Conservation (phyloP, 1,140 invertebrate genomes). For the Tenebrio molitor region DNA sequence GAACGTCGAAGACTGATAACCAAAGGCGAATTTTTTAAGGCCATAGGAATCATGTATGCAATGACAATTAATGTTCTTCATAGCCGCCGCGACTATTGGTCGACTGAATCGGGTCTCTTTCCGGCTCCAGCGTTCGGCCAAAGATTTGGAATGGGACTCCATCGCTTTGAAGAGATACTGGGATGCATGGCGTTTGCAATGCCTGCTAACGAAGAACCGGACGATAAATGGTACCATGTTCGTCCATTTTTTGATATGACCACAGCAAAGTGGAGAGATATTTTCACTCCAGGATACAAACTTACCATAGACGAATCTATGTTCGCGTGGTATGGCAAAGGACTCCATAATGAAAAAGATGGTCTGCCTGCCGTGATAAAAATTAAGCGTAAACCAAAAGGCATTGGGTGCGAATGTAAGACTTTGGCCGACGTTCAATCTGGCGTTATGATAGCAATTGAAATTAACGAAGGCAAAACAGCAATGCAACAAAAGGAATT, state of each 20-base stretch:
- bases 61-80: neutral
- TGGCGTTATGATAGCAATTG: slow-evolving; percentile 8
- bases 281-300: neutral
- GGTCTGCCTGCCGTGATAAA: slow-evolving; percentile 26
- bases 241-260: neutral
- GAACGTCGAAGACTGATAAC: neutral
- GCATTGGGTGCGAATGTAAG: slow-evolving; percentile 35
- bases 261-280: neutral
- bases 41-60: neutral
- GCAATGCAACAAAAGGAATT: slow-evolving; percentile 7
- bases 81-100: neutral
- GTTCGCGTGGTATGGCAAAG: slow-evolving; percentile 13
- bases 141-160: neutral
- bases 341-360: neutral
- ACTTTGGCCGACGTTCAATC: slow-evolving; percentile 27
- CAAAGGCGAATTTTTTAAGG: neutral
- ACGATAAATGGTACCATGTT: neutral
- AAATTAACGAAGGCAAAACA: slow-evolving; percentile 42
- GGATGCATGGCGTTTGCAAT: neutral
- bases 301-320: neutral
- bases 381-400: slow-evolving; percentile 41
- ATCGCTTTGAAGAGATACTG: neutral
- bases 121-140: neutral
- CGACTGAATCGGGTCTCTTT: neutral
- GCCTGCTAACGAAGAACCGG: neutral